Conservation (phyloP, 2,113 vertebrate genomes). For the Leptocoma aspasia region DNA sequence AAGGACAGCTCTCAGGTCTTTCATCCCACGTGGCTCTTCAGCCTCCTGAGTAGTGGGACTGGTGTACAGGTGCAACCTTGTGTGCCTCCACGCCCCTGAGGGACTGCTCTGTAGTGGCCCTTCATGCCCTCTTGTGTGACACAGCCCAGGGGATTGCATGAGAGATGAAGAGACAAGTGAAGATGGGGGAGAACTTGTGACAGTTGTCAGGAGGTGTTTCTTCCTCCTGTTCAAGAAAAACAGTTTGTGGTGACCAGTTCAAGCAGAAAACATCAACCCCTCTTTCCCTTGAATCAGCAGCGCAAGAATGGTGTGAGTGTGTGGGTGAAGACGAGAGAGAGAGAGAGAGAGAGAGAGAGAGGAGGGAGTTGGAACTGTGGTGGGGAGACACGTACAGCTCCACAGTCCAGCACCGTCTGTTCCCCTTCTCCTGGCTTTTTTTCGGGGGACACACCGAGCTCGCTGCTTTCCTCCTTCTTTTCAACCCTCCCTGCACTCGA, state of each 20-base stretch:
- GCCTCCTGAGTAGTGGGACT: background rate
- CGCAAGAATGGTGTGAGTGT: constrained; percentile 28
- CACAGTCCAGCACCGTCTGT: background rate
- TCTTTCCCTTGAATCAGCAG: constrained; percentile 61
- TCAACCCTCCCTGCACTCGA: accelerated
- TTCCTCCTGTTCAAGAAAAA: constrained; percentile 40
- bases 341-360: background rate
- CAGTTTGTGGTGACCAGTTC: constrained; percentile 55
- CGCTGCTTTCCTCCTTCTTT: background rate
- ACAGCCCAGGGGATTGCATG: background rate
- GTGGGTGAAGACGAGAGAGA: constrained; percentile 4
- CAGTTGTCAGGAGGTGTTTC: background rate
- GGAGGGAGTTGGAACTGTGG: background rate
- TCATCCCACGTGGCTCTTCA: background rate
- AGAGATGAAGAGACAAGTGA: background rate
- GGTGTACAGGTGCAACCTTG: background rate
- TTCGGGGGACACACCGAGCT: accelerated
- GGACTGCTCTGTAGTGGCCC: background rate
- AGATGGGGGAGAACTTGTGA: background rate
- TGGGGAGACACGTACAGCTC: background rate
- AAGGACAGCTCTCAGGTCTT: background rate
- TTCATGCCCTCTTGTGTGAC: background rate
- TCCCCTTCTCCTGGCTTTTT: background rate
- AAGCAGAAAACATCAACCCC: background rate
- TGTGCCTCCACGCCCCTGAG: accelerated